Percentiles rank a stretch among this genome's conserved stretches.
These are phyloP conservation scores for Mus musculus DNA, from an alignment of 2,113 vertebrate genomes.

Conservation along the genomic window GRCm39 chr16:96488501-96489000, in stretches of 20 bases:
- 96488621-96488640: fast-evolving
- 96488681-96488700: neutral
- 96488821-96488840: too few relatives aligned
- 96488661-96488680: neutral
- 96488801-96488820: too few relatives aligned
- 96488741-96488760: neutral
- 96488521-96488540: neutral
- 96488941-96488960: neutral
- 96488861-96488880: too few relatives aligned
- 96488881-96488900: too few relatives aligned
- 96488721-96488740: neutral
- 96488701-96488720: too few relatives aligned
- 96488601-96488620: neutral
- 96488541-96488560: neutral
- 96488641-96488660: neutral
- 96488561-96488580: neutral
- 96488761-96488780: neutral
- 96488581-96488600: neutral
- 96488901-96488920: neutral
- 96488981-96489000: neutral
- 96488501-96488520: neutral
- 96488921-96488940: neutral
- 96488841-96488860: neutral
- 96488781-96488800: neutral
- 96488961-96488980: neutral